Base-by-base conservation (phyloP, 2,888 invertebrate species). In the Papilio demoleus region DNA sequence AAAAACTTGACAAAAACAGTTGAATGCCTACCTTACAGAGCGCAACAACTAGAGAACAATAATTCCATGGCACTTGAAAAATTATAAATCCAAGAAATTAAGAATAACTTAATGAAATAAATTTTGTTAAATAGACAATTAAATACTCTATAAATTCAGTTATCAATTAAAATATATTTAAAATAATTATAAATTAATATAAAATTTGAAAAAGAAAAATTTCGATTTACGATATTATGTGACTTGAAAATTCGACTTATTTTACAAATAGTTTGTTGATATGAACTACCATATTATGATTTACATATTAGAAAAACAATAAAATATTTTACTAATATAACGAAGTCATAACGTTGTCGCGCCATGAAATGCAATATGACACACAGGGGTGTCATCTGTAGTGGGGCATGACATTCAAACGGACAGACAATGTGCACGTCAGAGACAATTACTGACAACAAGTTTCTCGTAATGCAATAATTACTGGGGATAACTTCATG, bases 381-480 rank as follows among this genome's bases (percentile, higher is more conserved):
- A 59, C 11, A 11, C 17, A 9, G 58, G 42, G 58, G 59, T 58
- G 40, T n/a, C 40, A 45, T 31, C 24, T 24, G 72, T 71, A 72
- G 70, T 72, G 70, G 72, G 71, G 72, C 75, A 73, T 73, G 74
- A 74, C 72, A 74, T 75, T 72, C 75, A 72, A 74, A 77, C 79
- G 74, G 76, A 80, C 81, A 73, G 70, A 76, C 82, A 80, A 84
- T 81, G 78, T 78, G 76, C 77, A 76, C 76, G 87, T 87, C 85
- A 79, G 73, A 73, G 73, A 78, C 81, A 81, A 87, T 87, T 82
- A 85, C 75, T 75, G 74, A 79, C 58, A 69, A 74, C 76, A 78
- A 75, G 72, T 77, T 77, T 72, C 61, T 68, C 63, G 73, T 74
- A 75, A 73, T 75, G 72, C 68, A 72, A 73, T 75, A 76, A 78